Evolutionary conservation across 2,888 invertebrate species (phyloP), one percentile per base, ranked within the genome.

Genomic region (Ochlodes sylvanus): DNA sequence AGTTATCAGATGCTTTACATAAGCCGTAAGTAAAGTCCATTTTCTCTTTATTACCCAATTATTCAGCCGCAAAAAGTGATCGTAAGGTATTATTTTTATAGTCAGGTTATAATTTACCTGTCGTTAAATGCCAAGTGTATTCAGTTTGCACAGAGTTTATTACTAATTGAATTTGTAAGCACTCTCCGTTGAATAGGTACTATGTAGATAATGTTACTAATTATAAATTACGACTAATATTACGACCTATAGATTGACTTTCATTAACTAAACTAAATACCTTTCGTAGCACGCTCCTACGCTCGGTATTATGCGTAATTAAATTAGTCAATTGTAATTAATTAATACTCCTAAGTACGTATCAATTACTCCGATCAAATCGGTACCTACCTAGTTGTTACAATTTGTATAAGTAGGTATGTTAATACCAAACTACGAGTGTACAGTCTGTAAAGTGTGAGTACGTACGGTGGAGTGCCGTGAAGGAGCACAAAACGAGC

Each of bases 31-130:
- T 44, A 60, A 60, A 27, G 60, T 27, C 60, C 27, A 60, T 62
- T 52, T 62, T 52, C 52, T 52, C 38, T 62, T 52, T 62, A 62
- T 52, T 47, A 38, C 62, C 62, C 62, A 52, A 62, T 62, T 47
- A 54, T 10, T 54, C 38, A 41, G 41, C 27, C 63, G 63, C 63
- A 63, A 54, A 63, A 54, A 44, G 27, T 27, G 42, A 63, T 63
- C 27, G 63, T 63, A 38, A 42, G 34, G 34, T 50, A 44, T 61
- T 50, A 61, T 50, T 50, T 61, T 50, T 47, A 61, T 61, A 61
- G 50, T 50, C 50, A 7, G 34, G 50, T 15, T 50, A 61, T 61
- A 61, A 61, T 15, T 61, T 50, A 47, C 34, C 17, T 34, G 47
- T 47, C 15, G 21, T 61, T 61, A 50, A 47, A 34, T 34, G 47